Evolutionary conservation across 2,888 invertebrate genomes (phyloP).

Genomic region (Drosophila multiciliata): DNA sequence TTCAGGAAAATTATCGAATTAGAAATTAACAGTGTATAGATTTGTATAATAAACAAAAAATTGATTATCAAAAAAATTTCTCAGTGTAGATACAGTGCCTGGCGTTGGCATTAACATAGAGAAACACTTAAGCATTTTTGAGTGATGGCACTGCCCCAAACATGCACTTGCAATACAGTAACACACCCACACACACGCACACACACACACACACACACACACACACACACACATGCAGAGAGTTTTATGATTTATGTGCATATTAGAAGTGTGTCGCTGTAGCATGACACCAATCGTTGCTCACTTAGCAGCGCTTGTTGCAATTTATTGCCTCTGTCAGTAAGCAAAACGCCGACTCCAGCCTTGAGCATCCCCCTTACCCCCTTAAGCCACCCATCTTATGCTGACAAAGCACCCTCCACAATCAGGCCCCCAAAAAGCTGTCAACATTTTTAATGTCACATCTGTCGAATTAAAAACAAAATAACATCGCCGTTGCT

Average conservation of each 20-base stretch:
- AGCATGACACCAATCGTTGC: slow-evolving; percentile 51
- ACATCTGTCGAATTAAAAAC: slow-evolving; percentile 64
- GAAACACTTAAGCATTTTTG: slow-evolving; percentile 74
- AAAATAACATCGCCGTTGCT: slow-evolving; percentile 17
- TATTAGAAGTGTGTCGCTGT: slow-evolving; percentile 37
- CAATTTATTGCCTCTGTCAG: slow-evolving; percentile 64
- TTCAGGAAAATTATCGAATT: too few species aligned
- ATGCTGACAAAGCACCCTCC: neutral
- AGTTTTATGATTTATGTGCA: slow-evolving; percentile 70
- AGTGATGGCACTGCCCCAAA: slow-evolving; percentile 67
- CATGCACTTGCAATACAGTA: slow-evolving; percentile 56
- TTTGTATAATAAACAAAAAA: too few species aligned
- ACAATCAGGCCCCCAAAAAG: slow-evolving; percentile 11
- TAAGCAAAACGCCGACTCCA: neutral
- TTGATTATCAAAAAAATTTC: neutral
- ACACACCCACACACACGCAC: slow-evolving; percentile 6
- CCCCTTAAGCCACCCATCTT: too few species aligned
- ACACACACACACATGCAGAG: slow-evolving; percentile 3
- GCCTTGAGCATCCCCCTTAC: neutral
- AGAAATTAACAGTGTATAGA: neutral
- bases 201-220: neutral
- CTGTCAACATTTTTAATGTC: slow-evolving; percentile 70
- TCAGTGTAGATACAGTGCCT: slow-evolving; percentile 26
- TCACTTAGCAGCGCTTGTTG: slow-evolving; percentile 56
- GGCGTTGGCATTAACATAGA: slow-evolving; percentile 72